Percentiles rank a stretch among this genome's conserved stretches.
phyloP scores from a whole-genome alignment of 2,888 invertebrate genomes.

The Cordilura impudica region DNA sequence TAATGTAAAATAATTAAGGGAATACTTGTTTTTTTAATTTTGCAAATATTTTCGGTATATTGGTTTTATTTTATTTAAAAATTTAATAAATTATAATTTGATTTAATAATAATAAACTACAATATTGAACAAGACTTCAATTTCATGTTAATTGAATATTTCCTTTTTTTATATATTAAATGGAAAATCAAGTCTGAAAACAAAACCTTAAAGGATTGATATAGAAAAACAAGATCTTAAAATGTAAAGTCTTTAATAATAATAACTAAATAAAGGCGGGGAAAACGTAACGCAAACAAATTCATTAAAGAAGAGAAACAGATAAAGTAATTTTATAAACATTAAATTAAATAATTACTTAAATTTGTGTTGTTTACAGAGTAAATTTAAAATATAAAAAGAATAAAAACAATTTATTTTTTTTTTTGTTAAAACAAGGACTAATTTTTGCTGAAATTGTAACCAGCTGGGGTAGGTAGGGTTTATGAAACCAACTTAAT shows the following conservation, averaged over 20 bases:
- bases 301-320: constrained; percentile 28
- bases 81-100: constrained; percentile 62
- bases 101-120: constrained; percentile 59
- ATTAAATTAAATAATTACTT: constrained; percentile 11
- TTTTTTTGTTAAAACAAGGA: neutral
- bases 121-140: constrained; percentile 38
- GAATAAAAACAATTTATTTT: neutral
- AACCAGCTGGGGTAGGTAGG: neutral
- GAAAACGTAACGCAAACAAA: constrained; percentile 25
- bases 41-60: constrained; percentile 57
- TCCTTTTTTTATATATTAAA: constrained; percentile 16
- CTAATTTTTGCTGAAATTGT: neutral
- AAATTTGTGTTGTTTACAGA: neutral
- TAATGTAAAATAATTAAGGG: too few species aligned
- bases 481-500: neutral
- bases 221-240: constrained; percentile 47
- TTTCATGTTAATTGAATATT: constrained; percentile 37
- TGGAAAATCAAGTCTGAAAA: constrained; percentile 26
- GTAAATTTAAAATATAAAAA: constrained; percentile 13
- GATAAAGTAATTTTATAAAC: constrained; percentile 33
- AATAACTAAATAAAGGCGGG: neutral
- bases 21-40: constrained; percentile 27
- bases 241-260: constrained; percentile 35
- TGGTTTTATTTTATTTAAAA: constrained; percentile 55
- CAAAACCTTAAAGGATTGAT: constrained; percentile 42